These are phyloP conservation scores for Tretioscincus oriximinensis DNA, from an alignment of 2,113 vertebrate species.

Conservation along the genomic window DNA sequence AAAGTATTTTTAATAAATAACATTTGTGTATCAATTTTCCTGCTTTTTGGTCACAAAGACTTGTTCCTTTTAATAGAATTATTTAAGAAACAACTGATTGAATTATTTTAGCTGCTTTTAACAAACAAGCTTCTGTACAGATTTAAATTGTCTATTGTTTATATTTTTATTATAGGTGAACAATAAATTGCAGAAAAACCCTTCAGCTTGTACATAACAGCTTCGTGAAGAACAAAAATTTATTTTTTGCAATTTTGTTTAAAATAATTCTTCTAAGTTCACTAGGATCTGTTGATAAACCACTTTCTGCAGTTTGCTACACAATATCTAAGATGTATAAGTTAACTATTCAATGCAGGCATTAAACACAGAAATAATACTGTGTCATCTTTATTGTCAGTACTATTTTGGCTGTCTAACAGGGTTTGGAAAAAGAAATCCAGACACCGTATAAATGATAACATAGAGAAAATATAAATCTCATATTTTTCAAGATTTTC, in stretches of 20 bases:
- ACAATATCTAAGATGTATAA: neutral
- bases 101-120: neutral
- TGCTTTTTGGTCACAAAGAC: neutral
- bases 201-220: conserved; percentile 21
- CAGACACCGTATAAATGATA: conserved; percentile 28
- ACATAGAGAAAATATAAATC: conserved; percentile 39
- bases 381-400: neutral
- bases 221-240: conserved; percentile 5
- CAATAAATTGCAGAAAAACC: conserved; percentile 21
- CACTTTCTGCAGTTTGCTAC: conserved; percentile 31
- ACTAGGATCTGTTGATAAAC: conserved; percentile 22
- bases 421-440: conserved; percentile 25
- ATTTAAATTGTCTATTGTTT: accelerated
- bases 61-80: neutral
- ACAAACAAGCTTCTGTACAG: neutral
- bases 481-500: conserved; percentile 13
- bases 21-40: neutral
- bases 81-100: neutral
- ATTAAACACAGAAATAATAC: conserved; percentile 23
- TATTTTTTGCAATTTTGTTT: conserved; percentile 9
- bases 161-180: conserved; percentile 1
- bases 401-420: conserved; percentile 18
- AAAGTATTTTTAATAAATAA: neutral
- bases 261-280: conserved; percentile 40
- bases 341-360: conserved; percentile 26